Percentiles rank a stretch among this genome's conserved stretches.
These are phyloP conservation scores for Lycorma delicatula DNA, from an alignment of 1,140 invertebrate species.

Conservation along the genomic window DNA sequence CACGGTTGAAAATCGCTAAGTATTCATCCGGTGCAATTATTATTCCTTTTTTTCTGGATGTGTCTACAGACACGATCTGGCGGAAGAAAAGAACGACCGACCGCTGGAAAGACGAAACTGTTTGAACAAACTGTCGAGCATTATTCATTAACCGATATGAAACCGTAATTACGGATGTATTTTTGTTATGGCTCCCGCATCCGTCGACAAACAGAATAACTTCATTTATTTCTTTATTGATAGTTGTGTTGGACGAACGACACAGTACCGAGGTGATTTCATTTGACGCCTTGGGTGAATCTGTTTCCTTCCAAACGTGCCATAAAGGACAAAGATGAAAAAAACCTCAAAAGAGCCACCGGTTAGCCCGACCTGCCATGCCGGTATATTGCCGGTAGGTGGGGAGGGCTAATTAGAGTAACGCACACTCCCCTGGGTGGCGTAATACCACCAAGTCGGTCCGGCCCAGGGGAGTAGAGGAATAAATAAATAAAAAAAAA, in stretches of 20 bases:
- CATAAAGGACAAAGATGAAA: no score
- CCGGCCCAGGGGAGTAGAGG: no score
- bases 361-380: no score
- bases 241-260: conserved; percentile 22
- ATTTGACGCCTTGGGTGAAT: conserved; percentile 30
- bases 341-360: no score
- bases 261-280: conserved; percentile 31
- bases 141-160: background rate
- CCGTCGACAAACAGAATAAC: conserved; percentile 29
- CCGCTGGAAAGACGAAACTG: conserved; percentile 21
- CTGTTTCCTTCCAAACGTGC: conserved; percentile 33
- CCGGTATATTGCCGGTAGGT: no score
- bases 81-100: conserved; percentile 31
- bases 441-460: no score
- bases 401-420: no score
- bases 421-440: no score
- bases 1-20: conserved; percentile 6
- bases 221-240: conserved; percentile 14
- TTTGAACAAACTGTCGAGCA: conserved; percentile 1
- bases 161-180: conserved; percentile 15
- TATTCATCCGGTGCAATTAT: conserved; percentile 18
- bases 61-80: conserved; percentile 33
- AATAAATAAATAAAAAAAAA: no score
- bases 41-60: conserved; percentile 23
- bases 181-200: conserved; percentile 34